Evolutionary conservation across 2,113 vertebrate species (phyloP), one percentile per base, ranked within the genome.

Genomic region (Rhea americana): DNA sequence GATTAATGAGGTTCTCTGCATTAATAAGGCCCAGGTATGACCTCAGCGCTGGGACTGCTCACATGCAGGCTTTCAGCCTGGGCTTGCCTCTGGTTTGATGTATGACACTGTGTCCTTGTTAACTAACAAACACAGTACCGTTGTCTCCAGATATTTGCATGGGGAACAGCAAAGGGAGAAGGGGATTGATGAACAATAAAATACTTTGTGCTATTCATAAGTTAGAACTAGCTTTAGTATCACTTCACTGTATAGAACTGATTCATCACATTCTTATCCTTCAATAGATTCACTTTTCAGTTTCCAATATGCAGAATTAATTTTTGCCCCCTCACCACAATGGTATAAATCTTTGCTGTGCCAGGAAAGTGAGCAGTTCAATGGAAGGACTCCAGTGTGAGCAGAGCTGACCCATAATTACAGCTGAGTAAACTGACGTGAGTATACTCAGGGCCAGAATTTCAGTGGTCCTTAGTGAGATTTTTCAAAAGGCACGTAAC

Each of bases 401-500:
- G 80, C 30, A 84, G 74, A 84, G 18, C 26, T 93, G 83, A 82
- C 81, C 78, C 13, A 2, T 50, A 89, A 84, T 86, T 87, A 62
- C 77, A 94, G 73, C 87, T 93, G 86, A 94, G 67, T 84, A 90
- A 94, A 82, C 45, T 45, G 39, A 93, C 90, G 48, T 25, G 58
- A 87, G 37, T 26, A 9, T 61, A 53, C 26, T 51, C 2, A 3
- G 79, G 90, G 66, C 62, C 71, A 83, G 82, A 58, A 72, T 81
- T 94, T 74, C 73, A 82, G 65, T 71, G 7, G 3, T 72, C 70
- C 45, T 76, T 21, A 78, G 80, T 11, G 58, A 77, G 83, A 79
- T 90, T 95, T 71, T 94, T 94, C 88, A 85, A 73, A 84, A 94
- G 26, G 84, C 84, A 80, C 3, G 0, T 82, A 96, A 79, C 95